phyloP scores from a whole-genome alignment of 37 sponge, comb jelly and placozoan genomes.

The Axinella damicornis region DNA sequence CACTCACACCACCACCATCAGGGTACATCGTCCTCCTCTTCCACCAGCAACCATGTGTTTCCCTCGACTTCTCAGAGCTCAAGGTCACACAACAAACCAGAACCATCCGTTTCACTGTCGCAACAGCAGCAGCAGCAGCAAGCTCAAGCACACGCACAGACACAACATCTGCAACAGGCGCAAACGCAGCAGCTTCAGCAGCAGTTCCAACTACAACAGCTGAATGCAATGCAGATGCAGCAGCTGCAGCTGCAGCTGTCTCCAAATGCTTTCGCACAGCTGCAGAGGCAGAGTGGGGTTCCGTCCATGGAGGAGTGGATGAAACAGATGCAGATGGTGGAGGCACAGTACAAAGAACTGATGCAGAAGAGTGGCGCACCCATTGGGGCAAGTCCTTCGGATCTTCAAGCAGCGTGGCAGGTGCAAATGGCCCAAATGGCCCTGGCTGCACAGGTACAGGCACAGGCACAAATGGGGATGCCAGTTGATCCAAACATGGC shows the following conservation, averaged over 20 bases:
- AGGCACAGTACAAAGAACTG: constrained; percentile 4
- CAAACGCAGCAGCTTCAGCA: constrained; percentile 5
- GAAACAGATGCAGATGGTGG: constrained; percentile 35
- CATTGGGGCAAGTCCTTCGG: neutral
- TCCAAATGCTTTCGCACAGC: constrained; percentile 13
- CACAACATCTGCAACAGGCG: neutral
- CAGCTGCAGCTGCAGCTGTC: constrained; percentile 32
- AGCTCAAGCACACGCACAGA: too few relatives aligned
- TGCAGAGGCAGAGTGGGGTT: constrained; percentile 4
- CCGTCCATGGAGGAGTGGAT: constrained; percentile 42
- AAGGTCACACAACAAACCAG: neutral
- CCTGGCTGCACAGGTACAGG: too few relatives aligned
- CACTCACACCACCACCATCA: too few relatives aligned
- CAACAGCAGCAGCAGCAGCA: constrained; percentile 36
- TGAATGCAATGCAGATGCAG: constrained; percentile 15
- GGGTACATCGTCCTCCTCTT: neutral
- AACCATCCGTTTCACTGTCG: too few relatives aligned
- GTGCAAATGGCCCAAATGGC: neutral
- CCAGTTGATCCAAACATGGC: constrained; percentile 33
- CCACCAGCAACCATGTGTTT: neutral
- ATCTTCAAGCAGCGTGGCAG: constrained; percentile 3
- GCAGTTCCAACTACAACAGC: constrained; percentile 17
- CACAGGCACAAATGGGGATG: constrained; percentile 12
- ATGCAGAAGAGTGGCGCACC: neutral
- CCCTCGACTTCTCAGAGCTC: neutral